phyloP scores from a whole-genome alignment of 1,140 invertebrate genomes.

The Bombyx mandarina region DNA sequence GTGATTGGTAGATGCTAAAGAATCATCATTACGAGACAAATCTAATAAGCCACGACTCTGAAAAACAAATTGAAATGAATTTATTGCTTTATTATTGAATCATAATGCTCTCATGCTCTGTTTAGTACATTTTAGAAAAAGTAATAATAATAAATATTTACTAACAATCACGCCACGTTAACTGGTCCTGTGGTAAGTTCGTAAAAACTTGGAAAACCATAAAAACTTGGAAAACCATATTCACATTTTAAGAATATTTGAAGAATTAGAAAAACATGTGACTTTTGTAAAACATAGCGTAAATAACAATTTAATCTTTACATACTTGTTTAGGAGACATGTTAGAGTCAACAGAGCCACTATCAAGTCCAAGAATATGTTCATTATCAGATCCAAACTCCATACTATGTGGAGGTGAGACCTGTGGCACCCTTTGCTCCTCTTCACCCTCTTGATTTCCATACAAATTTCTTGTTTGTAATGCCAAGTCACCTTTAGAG shows the following conservation, averaged over 20 bases:
- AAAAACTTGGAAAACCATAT: no score
- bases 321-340: slow-evolving; percentile 85
- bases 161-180: no score
- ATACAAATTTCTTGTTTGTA: slow-evolving; percentile 72
- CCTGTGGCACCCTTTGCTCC: slow-evolving; percentile 74
- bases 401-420: slow-evolving; percentile 71
- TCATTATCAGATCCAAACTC: slow-evolving; percentile 78
- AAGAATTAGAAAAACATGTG: no score
- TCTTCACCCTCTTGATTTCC: slow-evolving; percentile 68
- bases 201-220: no score
- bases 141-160: no score
- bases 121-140: no score
- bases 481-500: slow-evolving; percentile 72
- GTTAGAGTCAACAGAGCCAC: slow-evolving; percentile 84
- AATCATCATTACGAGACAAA: slow-evolving; percentile 77
- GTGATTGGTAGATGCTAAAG: slow-evolving; percentile 75
- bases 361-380: slow-evolving; percentile 91
- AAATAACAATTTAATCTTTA: neutral
- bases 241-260: no score
- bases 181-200: no score
- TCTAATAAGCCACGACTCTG: slow-evolving; percentile 38
- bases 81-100: no score
- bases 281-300: neutral
- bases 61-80: neutral
- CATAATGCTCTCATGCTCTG: no score